phyloP scores from a whole-genome alignment of 2,888 invertebrate genomes.

The Dasysyrphus tricinctus region DNA sequence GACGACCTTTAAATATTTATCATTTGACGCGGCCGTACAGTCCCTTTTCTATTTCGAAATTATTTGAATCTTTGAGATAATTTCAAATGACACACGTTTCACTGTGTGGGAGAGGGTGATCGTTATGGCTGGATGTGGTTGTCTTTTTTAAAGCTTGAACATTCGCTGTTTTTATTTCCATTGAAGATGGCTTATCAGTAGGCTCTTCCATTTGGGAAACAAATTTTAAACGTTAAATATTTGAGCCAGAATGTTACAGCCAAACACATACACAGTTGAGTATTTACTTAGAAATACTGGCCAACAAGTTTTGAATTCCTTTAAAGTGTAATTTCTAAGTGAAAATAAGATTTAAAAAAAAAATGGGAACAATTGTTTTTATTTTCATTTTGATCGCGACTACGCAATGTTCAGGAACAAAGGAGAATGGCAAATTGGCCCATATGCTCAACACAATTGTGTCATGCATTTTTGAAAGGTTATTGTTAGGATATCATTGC shows the following conservation, averaged over 20 bases:
- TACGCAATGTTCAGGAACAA: too few species aligned
- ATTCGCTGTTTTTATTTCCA: conserved; percentile 14
- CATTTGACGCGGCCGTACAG: conserved; percentile 1
- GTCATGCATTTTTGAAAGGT: too few species aligned
- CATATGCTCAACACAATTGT: too few species aligned
- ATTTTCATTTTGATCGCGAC: too few species aligned
- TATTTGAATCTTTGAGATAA: conserved; percentile 20
- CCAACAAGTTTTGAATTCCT: neutral
- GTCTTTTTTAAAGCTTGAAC: neutral
- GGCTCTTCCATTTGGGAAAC: conserved; percentile 22
- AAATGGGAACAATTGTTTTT: too few species aligned
- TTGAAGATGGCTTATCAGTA: conserved; percentile 46
- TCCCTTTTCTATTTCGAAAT: conserved; percentile 9
- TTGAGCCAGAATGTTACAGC: conserved; percentile 5
- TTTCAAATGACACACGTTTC: neutral
- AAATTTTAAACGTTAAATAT: conserved; percentile 35
- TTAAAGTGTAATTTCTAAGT: neutral
- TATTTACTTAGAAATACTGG: neutral
- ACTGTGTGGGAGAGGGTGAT: too few species aligned
- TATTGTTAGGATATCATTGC: too few species aligned
- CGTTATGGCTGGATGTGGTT: neutral
- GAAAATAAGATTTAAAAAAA: too few species aligned
- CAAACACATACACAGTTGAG: neutral
- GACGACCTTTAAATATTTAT: conserved; percentile 29
- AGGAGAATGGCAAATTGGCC: too few species aligned